Conservation (phyloP, 2,797 vertebrate genomes). For the Fistularia commersonii region DNA sequence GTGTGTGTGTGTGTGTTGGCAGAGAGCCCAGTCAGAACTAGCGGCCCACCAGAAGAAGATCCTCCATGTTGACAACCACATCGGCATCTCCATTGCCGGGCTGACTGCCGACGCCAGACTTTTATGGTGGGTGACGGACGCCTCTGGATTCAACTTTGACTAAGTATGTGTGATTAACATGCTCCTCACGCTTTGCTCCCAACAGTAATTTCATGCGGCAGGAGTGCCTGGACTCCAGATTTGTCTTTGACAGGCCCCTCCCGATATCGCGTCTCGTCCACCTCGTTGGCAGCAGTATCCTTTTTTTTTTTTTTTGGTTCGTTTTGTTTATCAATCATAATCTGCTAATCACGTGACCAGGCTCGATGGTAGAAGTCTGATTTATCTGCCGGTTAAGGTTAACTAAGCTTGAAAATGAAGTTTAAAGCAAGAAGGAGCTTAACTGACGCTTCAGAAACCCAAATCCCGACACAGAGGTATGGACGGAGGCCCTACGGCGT, state of each 20-base stretch:
- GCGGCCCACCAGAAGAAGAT: conserved; percentile 99
- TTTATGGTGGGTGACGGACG: conserved; percentile 79
- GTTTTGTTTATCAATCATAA: no score
- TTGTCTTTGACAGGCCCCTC: conserved; percentile 95
- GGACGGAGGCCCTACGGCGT: conserved; percentile 95
- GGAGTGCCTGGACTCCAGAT: conserved; percentile 96
- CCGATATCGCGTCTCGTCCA: conserved; percentile 92
- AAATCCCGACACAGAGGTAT: conserved; percentile 96
- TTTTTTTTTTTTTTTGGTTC: conserved; percentile 51
- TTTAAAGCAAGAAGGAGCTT: conserved; percentile 11
- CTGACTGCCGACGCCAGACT: conserved; percentile 94
- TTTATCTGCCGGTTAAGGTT: no score
- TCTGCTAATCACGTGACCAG: no score
- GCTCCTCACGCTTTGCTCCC: background rate
- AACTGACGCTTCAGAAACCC: conserved; percentile 82
- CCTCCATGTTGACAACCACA: conserved; percentile 93
- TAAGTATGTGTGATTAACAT: background rate
- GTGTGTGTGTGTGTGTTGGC: conserved; percentile 2
- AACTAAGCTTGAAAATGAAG: no score
- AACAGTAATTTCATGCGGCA: conserved; percentile 98
- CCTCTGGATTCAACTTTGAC: background rate
- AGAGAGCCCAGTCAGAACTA: conserved; percentile 98
- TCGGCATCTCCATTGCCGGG: conserved; percentile 96
- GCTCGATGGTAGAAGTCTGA: no score
- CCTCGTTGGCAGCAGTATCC: conserved; percentile 98